Conservation (phyloP, 2,888 invertebrate species). For the Automeris io region DNA sequence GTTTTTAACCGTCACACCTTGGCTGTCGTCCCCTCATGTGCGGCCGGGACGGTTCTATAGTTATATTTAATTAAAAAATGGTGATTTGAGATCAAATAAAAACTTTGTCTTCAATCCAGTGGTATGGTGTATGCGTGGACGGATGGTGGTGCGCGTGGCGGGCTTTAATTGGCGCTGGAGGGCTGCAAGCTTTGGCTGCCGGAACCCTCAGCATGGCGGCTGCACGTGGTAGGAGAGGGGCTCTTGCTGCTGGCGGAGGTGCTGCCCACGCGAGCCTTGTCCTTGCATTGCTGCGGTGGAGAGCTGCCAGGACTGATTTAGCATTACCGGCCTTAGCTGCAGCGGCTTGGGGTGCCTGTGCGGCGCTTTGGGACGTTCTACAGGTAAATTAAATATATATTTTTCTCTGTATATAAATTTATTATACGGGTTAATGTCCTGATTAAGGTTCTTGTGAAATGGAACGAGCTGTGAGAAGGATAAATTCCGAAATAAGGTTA, state of each 20-base stretch:
- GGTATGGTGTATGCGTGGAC: conserved; percentile 88
- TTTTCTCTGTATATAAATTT: not conserved
- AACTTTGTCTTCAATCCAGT: conserved; percentile 71
- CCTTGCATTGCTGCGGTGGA: conserved; percentile 86
- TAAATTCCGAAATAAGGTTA: too few species aligned
- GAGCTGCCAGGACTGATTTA: conserved; percentile 87
- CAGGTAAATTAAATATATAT: conserved; percentile 29
- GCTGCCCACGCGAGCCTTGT: conserved; percentile 88
- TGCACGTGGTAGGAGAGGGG: conserved; percentile 82
- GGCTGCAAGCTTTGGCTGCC: conserved; percentile 85
- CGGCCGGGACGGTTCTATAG: too few species aligned
- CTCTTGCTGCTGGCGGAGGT: conserved; percentile 87
- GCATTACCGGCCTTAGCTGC: conserved; percentile 90
- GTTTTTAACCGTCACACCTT: too few species aligned
- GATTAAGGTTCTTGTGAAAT: too few species aligned
- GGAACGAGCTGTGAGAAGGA: too few species aligned
- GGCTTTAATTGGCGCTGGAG: conserved; percentile 84
- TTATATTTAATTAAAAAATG: too few species aligned
- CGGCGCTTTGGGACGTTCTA: conserved; percentile 89
- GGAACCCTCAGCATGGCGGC: conserved; percentile 88
- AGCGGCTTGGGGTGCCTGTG: conserved; percentile 92
- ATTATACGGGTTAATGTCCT: not conserved
- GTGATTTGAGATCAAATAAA: not conserved
- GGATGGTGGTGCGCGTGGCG: conserved; percentile 85
- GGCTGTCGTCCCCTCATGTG: too few species aligned